Percentiles rank a stretch among this genome's conserved stretches.
phyloP scores from a whole-genome alignment of 1,140 invertebrate genomes.

The Homarus americanus region DNA sequence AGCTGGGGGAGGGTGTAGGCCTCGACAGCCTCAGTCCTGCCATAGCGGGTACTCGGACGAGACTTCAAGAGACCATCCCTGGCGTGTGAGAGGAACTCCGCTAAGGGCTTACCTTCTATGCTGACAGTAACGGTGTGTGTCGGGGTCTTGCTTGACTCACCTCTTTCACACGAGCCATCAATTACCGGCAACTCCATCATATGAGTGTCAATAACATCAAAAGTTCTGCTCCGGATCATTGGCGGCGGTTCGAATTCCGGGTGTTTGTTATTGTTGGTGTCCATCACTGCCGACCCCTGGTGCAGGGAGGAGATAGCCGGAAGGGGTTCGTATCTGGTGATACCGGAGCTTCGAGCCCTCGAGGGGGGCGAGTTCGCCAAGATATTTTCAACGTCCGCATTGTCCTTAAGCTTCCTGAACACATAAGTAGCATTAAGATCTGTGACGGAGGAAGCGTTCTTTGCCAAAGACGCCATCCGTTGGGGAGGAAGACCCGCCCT shows the following conservation, averaged over 20 bases:
- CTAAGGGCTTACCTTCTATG: slow-evolving; percentile 47
- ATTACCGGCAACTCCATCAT: slow-evolving; percentile 41
- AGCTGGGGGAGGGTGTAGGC: background rate
- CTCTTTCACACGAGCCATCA: background rate
- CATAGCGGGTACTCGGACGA: slow-evolving; percentile 34
- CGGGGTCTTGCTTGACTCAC: background rate
- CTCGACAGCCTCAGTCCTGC: background rate
- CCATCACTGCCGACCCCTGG: background rate
- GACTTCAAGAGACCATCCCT: slow-evolving; percentile 51
- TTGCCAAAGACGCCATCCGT: background rate
- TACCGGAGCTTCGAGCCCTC: slow-evolving; percentile 18
- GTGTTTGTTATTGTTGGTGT: background rate
- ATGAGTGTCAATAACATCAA: slow-evolving; percentile 53
- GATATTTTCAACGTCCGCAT: background rate
- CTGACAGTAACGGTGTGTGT: slow-evolving; percentile 20
- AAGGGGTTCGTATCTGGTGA: slow-evolving; percentile 49
- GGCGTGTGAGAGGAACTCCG: slow-evolving; percentile 39
- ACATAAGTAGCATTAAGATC: slow-evolving; percentile 10
- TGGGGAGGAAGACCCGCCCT: background rate
- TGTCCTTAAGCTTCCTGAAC: background rate
- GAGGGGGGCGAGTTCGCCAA: background rate
- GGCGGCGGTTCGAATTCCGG: slow-evolving; percentile 29
- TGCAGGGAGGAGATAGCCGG: slow-evolving; percentile 10
- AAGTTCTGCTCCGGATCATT: slow-evolving; percentile 49
- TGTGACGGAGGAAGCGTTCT: background rate